Evolutionary conservation across 2,113 vertebrate species (phyloP).

Genomic region (Nicator chloris): DNA sequence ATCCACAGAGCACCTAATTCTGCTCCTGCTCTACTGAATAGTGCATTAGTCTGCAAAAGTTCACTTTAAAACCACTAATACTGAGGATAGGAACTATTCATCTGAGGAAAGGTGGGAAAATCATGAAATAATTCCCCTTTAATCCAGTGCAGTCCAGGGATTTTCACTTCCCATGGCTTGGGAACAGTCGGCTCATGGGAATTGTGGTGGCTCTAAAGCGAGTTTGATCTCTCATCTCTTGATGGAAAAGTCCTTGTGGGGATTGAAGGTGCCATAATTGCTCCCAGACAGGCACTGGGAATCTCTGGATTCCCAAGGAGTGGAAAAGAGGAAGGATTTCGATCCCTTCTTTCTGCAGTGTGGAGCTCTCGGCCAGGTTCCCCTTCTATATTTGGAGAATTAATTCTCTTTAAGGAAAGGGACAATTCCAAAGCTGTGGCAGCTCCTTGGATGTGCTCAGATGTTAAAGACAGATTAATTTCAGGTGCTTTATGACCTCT

Average conservation of each 20-base stretch:
- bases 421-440: not conserved
- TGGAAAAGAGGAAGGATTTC: not conserved
- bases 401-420: not conserved
- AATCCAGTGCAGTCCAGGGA: not conserved
- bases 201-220: not conserved
- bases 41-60: not conserved
- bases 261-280: not conserved
- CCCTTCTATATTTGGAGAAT: not conserved
- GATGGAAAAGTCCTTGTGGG: not conserved
- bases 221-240: not conserved
- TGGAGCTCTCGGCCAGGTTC: not conserved
- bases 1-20: not conserved
- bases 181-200: not conserved
- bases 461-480: not conserved
- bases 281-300: not conserved
- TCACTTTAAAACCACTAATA: not conserved
- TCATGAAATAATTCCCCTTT: not conserved
- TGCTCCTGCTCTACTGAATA: not conserved
- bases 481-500: not conserved
- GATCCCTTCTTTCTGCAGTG: not conserved
- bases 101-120: not conserved
- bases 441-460: not conserved
- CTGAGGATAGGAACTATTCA: not conserved
- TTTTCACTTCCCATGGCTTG: not conserved
- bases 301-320: not conserved